A percentile compares a stretch with the other conserved stretches of the same genome.
Evolutionary conservation across 2,113 vertebrate genomes (phyloP).

Genomic region (Odocoileus virginianus): DNA sequence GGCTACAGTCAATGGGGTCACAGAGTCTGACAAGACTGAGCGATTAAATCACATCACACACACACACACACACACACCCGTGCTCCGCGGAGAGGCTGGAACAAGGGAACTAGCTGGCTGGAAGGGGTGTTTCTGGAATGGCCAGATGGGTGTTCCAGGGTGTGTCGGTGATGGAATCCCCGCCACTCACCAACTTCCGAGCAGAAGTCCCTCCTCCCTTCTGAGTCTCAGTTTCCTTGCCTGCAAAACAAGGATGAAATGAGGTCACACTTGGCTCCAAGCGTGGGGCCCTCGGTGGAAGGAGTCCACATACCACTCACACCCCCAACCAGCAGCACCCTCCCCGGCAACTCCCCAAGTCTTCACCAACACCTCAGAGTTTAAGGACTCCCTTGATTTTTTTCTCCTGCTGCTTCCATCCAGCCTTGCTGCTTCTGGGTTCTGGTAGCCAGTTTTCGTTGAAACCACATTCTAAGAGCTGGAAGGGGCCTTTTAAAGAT

Average conservation of each 20-base stretch:
- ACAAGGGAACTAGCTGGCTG: not conserved
- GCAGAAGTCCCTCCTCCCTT: constrained; percentile 18
- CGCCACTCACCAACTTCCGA: not conserved
- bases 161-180: not conserved
- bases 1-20: not conserved
- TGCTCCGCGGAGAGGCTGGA: not conserved
- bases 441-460: not conserved
- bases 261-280: constrained; percentile 3
- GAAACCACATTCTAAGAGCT: not conserved
- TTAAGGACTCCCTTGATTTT: not conserved
- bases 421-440: not conserved
- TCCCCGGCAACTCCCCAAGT: not conserved
- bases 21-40: not conserved
- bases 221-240: constrained; percentile 31
- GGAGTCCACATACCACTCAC: not conserved
- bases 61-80: not conserved
- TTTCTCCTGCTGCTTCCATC: not conserved
- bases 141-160: not conserved
- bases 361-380: not conserved
- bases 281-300: not conserved
- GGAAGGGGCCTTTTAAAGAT: not conserved
- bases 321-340: not conserved
- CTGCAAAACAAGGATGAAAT: constrained; percentile 31
- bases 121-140: not conserved
- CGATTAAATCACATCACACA: not conserved